Evolutionary conservation across 2,888 invertebrate species (phyloP).

Genomic region (Watsonalla cultraria): DNA sequence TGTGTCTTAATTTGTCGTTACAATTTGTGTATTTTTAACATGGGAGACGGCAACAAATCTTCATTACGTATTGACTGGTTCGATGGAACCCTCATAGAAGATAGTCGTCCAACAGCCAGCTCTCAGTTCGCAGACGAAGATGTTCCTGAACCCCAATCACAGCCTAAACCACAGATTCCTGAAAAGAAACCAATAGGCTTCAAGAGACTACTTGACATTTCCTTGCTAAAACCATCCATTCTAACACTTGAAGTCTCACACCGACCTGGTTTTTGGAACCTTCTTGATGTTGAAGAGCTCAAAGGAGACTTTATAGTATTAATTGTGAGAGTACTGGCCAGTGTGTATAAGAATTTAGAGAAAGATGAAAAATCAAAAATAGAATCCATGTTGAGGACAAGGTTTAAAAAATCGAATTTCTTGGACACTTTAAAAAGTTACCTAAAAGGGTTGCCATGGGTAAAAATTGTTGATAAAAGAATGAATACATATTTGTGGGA

Average conservation of each 20-base stretch:
- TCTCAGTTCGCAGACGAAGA: slow-evolving; percentile 51
- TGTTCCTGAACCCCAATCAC: slow-evolving; percentile 22
- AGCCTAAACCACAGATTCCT: slow-evolving; percentile 31
- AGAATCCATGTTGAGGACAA: slow-evolving; percentile 39
- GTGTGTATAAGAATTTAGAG: slow-evolving; percentile 51
- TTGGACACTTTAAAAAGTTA: slow-evolving; percentile 48
- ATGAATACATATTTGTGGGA: slow-evolving; percentile 64
- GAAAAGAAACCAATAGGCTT: slow-evolving; percentile 69
- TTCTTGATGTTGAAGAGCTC: slow-evolving; percentile 51
- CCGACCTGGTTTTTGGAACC: slow-evolving; percentile 64
- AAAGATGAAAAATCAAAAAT: slow-evolving; percentile 53
- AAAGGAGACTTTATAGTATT: slow-evolving; percentile 70
- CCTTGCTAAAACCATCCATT: slow-evolving; percentile 52
- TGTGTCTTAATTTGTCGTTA: too few relatives aligned
- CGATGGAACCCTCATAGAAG: slow-evolving; percentile 64
- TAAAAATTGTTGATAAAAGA: slow-evolving; percentile 56
- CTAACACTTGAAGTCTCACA: slow-evolving; percentile 62
- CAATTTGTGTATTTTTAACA: slow-evolving; percentile 11
- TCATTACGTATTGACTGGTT: slow-evolving; percentile 71
- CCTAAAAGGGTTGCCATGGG: slow-evolving; percentile 44
- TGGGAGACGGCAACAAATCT: slow-evolving; percentile 47
- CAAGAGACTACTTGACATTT: slow-evolving; percentile 61
- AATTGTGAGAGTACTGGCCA: slow-evolving; percentile 61
- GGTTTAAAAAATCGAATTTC: slow-evolving; percentile 53
- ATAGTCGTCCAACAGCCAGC: slow-evolving; percentile 28